These are phyloP conservation scores for Drosophila mettleri DNA, from an alignment of 2,888 invertebrate species.

Conservation along the genomic window DNA sequence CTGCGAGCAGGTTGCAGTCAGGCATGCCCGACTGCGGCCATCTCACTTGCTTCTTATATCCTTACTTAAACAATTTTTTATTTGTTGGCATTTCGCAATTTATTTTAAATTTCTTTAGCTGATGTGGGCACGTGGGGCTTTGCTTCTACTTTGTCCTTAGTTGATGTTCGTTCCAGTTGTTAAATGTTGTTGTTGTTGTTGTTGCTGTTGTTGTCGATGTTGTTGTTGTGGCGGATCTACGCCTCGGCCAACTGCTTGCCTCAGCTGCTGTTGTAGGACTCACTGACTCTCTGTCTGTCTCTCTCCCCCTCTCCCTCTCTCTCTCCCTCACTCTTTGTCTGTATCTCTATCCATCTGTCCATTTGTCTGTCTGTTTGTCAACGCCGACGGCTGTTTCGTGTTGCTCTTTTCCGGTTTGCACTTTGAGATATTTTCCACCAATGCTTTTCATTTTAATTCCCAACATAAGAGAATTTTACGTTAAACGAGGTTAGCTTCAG, in stretches of 20 bases:
- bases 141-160: constrained; percentile 24
- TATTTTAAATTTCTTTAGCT: constrained; percentile 69
- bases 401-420: constrained; percentile 63
- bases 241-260: constrained; percentile 42
- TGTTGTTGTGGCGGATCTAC: constrained; percentile 21
- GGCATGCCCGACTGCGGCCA: neutral
- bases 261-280: constrained; percentile 9
- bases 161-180: constrained; percentile 21
- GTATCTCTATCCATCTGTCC: constrained; percentile 23
- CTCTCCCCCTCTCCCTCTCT: constrained; percentile 31
- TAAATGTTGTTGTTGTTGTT: constrained; percentile 12
- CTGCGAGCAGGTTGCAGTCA: neutral
- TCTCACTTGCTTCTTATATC: constrained; percentile 36
- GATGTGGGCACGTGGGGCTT: constrained; percentile 33
- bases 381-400: constrained; percentile 51
- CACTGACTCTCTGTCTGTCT: constrained; percentile 18
- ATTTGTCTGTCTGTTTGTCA: constrained; percentile 46
- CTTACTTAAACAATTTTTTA: constrained; percentile 61
- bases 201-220: constrained; percentile 9
- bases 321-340: constrained; percentile 28
- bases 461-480: neutral
- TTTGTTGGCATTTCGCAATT: constrained; percentile 75
- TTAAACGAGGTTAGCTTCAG: neutral
- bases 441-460: constrained; percentile 18
- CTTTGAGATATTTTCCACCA: constrained; percentile 50